These are phyloP conservation scores for Paelopatides confundens DNA, from an alignment of 53 echinoderm and acorn worm species.

Conservation along the genomic window DNA sequence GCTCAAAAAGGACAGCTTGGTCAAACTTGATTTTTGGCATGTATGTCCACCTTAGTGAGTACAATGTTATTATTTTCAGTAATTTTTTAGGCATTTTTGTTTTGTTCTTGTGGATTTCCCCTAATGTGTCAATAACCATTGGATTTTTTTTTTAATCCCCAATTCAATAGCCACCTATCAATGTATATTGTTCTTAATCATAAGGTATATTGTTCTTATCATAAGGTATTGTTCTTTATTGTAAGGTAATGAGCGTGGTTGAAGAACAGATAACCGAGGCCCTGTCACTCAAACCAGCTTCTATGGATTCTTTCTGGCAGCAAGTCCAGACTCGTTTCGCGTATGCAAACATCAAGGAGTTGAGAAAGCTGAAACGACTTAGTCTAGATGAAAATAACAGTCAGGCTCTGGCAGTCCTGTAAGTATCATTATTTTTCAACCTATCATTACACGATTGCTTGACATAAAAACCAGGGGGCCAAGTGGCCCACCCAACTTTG, in stretches of 20 bases:
- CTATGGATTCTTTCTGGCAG: slow-evolving; percentile 86
- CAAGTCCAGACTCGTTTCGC: slow-evolving; percentile 78
- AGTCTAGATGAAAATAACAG: slow-evolving; percentile 85
- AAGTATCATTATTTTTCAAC: slow-evolving; percentile 34
- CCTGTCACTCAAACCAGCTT: slow-evolving; percentile 69
- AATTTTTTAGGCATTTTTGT: too few species aligned
- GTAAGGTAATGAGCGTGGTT: slow-evolving; percentile 92
- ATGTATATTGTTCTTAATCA: neutral
- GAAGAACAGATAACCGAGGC: slow-evolving; percentile 89
- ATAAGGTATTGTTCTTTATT: slow-evolving; percentile 84
- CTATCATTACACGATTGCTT: too few species aligned
- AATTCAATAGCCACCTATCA: too few species aligned
- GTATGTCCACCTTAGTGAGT: too few species aligned
- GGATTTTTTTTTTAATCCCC: too few species aligned
- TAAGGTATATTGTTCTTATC: neutral
- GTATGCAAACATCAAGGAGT: slow-evolving; percentile 84
- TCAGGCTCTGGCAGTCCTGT: slow-evolving; percentile 89
- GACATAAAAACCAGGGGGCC: too few species aligned
- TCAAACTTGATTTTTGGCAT: too few species aligned
- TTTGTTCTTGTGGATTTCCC: neutral
- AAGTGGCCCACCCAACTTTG: too few species aligned
- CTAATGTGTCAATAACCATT: too few species aligned
- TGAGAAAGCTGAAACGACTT: slow-evolving; percentile 80
- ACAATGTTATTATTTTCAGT: too few species aligned
- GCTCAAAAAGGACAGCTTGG: too few species aligned